A percentile compares a stretch with the other conserved stretches of the same genome.
Conservation (phyloP, 2,113 vertebrate species). For the Andinoacara biseriatus region DNA sequence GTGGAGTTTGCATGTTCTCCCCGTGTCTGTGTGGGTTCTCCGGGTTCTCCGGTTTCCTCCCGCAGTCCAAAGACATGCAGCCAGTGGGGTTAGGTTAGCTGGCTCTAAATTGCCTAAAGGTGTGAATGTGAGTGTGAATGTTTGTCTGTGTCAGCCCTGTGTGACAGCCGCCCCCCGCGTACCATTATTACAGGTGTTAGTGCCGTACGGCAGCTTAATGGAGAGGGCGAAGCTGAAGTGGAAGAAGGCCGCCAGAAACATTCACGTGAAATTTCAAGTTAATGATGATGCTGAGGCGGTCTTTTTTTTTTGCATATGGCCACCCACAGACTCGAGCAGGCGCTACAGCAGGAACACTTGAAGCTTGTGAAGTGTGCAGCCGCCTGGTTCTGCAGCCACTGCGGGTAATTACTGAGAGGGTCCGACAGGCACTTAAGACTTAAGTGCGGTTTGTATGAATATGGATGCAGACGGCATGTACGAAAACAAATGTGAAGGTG, state of each 20-base stretch:
- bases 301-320: background rate
- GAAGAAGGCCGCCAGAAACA: background rate
- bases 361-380: background rate
- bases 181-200: background rate
- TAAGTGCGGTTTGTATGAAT: conserved; percentile 22
- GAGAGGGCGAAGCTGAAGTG: background rate
- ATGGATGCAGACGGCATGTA: conserved; percentile 8
- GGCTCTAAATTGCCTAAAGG: no score
- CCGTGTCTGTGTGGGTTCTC: no score
- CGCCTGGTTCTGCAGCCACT: background rate
- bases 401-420: background rate
- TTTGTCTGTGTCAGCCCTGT: no score
- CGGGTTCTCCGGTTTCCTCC: no score
- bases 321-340: background rate
- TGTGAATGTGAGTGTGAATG: no score
- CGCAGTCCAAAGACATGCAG: no score
- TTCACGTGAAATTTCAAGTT: background rate
- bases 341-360: background rate
- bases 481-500: conserved; percentile 32
- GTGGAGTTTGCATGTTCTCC: no score
- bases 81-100: no score
- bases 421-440: conserved; percentile 11
- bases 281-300: background rate
- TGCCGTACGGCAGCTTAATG: background rate
- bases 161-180: no score